Conservation (phyloP, 1,140 invertebrate genomes). For the Steinernema khuongi region DNA sequence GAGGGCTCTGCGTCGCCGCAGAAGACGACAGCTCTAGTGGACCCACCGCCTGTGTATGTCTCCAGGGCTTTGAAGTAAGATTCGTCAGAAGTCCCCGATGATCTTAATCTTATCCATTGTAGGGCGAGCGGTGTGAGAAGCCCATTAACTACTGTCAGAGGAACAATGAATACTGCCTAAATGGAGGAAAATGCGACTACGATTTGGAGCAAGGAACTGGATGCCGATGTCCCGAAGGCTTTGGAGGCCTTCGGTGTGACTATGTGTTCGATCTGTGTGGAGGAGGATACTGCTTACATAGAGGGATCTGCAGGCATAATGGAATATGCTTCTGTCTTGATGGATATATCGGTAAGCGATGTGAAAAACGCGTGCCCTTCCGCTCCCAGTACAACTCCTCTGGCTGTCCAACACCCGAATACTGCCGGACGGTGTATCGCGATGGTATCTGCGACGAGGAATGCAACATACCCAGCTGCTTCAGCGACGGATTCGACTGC, state of each 20-base stretch:
- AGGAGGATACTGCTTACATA: too few relatives aligned
- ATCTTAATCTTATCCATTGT: neutral
- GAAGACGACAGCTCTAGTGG: neutral
- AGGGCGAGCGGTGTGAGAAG: neutral
- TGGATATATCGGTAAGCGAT: too few relatives aligned
- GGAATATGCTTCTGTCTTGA: too few relatives aligned
- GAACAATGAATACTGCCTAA: neutral
- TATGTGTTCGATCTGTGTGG: neutral
- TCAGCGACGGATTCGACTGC: too few relatives aligned
- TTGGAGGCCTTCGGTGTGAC: neutral
- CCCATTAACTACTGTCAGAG: neutral
- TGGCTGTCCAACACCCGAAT: too few relatives aligned
- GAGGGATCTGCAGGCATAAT: too few relatives aligned
- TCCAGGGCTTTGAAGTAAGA: neutral
- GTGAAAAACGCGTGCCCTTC: too few relatives aligned
- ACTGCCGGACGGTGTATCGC: too few relatives aligned
- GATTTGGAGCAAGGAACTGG: neutral
- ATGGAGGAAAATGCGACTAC: neutral
- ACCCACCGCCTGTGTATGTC: neutral
- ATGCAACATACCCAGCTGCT: too few relatives aligned
- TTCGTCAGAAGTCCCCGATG: neutral
- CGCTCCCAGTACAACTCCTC: too few relatives aligned
- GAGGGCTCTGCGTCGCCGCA: neutral
- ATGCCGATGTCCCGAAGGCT: neutral
- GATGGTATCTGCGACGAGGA: too few relatives aligned